phyloP scores from a whole-genome alignment of 2,797 vertebrate genomes.

The Rhyacichthys aspro region DNA sequence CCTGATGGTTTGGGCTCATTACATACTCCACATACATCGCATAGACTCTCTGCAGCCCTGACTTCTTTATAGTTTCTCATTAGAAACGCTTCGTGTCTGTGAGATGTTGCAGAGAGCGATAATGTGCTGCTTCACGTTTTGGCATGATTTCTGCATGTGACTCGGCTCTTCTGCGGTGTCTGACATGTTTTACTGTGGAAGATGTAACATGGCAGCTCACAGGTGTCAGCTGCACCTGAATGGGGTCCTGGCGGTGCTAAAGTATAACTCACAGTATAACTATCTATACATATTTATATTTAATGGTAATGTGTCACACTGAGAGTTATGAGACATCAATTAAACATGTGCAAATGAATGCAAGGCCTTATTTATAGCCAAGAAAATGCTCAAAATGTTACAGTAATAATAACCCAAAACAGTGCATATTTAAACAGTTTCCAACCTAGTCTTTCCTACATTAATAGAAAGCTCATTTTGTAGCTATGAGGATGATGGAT shows the following conservation, averaged over 20 bases:
- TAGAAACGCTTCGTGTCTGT: slow-evolving; percentile 7
- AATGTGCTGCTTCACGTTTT: slow-evolving; percentile 16
- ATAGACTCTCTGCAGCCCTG: neutral
- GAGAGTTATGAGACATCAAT: neutral
- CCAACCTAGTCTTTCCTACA: slow-evolving; percentile 13
- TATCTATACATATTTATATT: neutral
- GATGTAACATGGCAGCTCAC: neutral
- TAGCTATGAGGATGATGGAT: neutral
- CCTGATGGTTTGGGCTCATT: slow-evolving; percentile 36
- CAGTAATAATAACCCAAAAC: slow-evolving; percentile 1
- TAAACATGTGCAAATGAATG: neutral
- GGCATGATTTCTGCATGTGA: slow-evolving; percentile 5
- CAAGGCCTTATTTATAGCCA: slow-evolving; percentile 7
- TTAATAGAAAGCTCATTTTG: slow-evolving; percentile 12
- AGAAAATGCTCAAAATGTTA: slow-evolving; percentile 8
- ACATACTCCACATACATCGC: slow-evolving; percentile 17
- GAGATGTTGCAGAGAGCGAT: neutral
- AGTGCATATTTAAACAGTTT: slow-evolving; percentile 9
- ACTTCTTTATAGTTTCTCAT: slow-evolving; percentile 9
- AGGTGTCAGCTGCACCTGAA: neutral
- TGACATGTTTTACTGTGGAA: neutral
- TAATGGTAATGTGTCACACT: neutral
- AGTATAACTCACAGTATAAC: too few relatives aligned
- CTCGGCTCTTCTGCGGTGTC: neutral
- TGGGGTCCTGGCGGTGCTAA: too few relatives aligned